A percentile compares a stretch with the other conserved stretches of the same genome.
Evolutionary conservation across 2,797 vertebrate genomes (phyloP).

Genomic region (Sebastes goodei): DNA sequence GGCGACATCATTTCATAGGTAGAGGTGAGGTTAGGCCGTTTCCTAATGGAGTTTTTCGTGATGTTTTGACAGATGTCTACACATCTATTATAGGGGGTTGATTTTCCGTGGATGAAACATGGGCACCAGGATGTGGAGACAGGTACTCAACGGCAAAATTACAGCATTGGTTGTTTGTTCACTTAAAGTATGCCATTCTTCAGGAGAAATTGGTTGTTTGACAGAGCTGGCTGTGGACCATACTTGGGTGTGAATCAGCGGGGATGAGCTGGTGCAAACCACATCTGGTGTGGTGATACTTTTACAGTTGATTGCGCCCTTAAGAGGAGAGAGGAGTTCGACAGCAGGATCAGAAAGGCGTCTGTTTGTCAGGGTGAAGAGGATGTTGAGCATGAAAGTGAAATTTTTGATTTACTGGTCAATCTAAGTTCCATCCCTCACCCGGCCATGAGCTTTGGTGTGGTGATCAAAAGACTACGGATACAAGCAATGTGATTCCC

Average conservation of each 20-base stretch:
- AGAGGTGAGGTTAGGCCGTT: background rate
- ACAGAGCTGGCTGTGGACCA: background rate
- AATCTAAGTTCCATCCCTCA: background rate
- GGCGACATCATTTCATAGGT: background rate
- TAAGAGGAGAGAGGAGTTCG: background rate
- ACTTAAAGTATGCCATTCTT: background rate
- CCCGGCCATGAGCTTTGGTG: background rate
- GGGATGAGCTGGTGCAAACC: background rate
- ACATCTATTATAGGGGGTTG: background rate
- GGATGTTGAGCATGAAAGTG: background rate
- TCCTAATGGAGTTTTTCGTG: background rate
- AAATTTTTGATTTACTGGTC: background rate
- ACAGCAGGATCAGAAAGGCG: background rate
- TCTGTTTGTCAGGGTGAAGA: background rate
- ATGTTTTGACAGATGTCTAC: constrained; percentile 20
- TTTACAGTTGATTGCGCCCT: background rate
- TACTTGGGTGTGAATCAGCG: background rate
- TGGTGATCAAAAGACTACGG: background rate
- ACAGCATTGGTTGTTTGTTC: background rate
- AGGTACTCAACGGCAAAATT: background rate
- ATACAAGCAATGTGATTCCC: background rate
- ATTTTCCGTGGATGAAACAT: background rate
- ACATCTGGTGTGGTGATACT: background rate
- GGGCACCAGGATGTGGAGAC: background rate
- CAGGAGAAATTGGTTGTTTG: background rate